Percentiles rank a stretch among this genome's conserved stretches.
These are phyloP conservation scores for Chloebia gouldiae DNA, from an alignment of 2,113 vertebrate species.

Conservation along the genomic window DNA sequence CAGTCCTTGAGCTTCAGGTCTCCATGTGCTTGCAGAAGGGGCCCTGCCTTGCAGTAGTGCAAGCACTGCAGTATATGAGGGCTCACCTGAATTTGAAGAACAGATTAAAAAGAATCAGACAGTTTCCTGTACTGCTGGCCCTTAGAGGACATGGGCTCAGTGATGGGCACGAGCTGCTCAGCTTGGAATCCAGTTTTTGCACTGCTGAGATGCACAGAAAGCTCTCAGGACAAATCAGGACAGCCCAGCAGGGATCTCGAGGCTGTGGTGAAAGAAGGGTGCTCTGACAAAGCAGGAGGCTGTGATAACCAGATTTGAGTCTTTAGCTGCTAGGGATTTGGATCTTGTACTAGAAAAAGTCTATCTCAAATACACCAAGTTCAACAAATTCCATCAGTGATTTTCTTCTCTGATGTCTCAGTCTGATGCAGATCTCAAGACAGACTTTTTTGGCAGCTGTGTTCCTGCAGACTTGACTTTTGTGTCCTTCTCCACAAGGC, in stretches of 20 bases:
- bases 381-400: neutral
- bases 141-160: neutral
- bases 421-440: neutral
- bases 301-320: neutral
- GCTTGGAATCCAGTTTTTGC: neutral
- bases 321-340: neutral
- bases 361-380: neutral
- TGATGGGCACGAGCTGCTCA: neutral
- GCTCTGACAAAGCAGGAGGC: neutral
- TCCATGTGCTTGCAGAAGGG: neutral
- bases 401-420: neutral
- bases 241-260: neutral
- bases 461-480: neutral
- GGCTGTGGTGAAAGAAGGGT: neutral
- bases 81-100: neutral
- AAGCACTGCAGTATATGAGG: neutral
- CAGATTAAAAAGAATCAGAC: rapidly evolving
- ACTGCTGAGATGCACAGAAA: neutral
- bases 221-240: neutral
- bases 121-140: neutral
- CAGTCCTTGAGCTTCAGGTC: neutral
- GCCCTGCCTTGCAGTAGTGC: neutral
- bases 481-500: neutral
- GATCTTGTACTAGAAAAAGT: neutral
- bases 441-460: neutral